Evolutionary conservation across 2,113 vertebrate genomes (phyloP).

Genomic region (Casuarius casuarius): DNA sequence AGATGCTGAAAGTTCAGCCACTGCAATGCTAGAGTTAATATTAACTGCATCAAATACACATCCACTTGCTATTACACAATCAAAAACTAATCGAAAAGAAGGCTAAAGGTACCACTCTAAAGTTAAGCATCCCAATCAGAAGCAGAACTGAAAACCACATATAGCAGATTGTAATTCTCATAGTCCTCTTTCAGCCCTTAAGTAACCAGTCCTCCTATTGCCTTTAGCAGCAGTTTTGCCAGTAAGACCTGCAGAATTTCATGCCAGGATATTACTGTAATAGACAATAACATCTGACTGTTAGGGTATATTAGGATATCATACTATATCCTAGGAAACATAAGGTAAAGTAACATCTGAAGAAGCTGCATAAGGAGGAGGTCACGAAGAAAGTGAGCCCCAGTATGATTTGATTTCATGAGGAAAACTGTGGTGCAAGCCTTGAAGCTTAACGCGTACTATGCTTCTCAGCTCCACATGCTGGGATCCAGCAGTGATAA

Average conservation of each 20-base stretch:
- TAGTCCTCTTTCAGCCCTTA: neutral
- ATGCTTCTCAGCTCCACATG: neutral
- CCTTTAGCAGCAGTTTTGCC: neutral
- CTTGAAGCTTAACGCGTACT: neutral
- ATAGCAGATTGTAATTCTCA: neutral
- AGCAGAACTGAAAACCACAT: neutral
- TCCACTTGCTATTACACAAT: neutral
- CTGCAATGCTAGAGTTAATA: neutral
- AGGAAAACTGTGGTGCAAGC: neutral
- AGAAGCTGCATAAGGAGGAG: neutral
- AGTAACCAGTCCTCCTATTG: neutral
- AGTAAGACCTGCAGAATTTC: neutral
- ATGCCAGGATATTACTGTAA: neutral
- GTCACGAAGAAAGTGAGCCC: neutral
- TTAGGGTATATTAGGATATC: neutral
- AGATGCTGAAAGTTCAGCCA: neutral
- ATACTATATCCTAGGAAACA: neutral
- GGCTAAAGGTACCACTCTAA: neutral
- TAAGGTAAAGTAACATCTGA: neutral
- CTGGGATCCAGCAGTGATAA: neutral
- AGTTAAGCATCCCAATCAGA: neutral
- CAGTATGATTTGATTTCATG: neutral
- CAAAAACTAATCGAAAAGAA: neutral
- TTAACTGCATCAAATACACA: neutral
- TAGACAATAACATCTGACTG: neutral